These are phyloP conservation scores for Sardinella longiceps DNA, from an alignment of 2,797 vertebrate species.

Conservation along the genomic window DNA sequence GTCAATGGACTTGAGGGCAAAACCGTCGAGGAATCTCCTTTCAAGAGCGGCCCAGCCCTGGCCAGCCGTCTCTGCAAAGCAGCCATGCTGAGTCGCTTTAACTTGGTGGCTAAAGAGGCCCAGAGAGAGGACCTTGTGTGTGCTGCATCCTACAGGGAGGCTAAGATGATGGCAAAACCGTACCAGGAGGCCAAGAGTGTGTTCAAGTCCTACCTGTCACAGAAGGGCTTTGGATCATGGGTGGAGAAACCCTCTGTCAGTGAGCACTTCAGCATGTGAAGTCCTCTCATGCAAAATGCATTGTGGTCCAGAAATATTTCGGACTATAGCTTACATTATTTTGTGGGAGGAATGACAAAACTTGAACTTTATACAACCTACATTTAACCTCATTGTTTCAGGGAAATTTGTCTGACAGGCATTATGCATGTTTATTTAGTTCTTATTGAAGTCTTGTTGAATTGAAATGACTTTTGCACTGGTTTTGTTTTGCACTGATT, in stretches of 20 bases:
- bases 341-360: too few relatives aligned
- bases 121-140: slow-evolving; percentile 76
- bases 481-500: too few relatives aligned
- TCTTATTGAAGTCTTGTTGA: too few relatives aligned
- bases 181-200: slow-evolving; percentile 91
- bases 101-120: slow-evolving; percentile 80
- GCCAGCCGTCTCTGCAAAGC: slow-evolving; percentile 96
- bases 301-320: too few relatives aligned
- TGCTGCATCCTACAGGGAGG: slow-evolving; percentile 80
- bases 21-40: slow-evolving; percentile 86
- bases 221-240: slow-evolving; percentile 88
- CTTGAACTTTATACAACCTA: too few relatives aligned
- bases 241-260: slow-evolving; percentile 78
- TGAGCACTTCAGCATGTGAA: slow-evolving; percentile 85
- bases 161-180: slow-evolving; percentile 84
- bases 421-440: too few relatives aligned
- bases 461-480: too few relatives aligned
- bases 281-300: too few relatives aligned
- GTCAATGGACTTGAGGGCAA: slow-evolving; percentile 87
- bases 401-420: too few relatives aligned
- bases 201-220: slow-evolving; percentile 80
- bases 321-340: too few relatives aligned
- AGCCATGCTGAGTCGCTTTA: slow-evolving; percentile 93
- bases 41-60: slow-evolving; percentile 85
- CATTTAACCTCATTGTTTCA: too few relatives aligned